Evolutionary conservation across 2,113 vertebrate genomes (phyloP).

Genomic region (Melanerpes aurifrons): DNA sequence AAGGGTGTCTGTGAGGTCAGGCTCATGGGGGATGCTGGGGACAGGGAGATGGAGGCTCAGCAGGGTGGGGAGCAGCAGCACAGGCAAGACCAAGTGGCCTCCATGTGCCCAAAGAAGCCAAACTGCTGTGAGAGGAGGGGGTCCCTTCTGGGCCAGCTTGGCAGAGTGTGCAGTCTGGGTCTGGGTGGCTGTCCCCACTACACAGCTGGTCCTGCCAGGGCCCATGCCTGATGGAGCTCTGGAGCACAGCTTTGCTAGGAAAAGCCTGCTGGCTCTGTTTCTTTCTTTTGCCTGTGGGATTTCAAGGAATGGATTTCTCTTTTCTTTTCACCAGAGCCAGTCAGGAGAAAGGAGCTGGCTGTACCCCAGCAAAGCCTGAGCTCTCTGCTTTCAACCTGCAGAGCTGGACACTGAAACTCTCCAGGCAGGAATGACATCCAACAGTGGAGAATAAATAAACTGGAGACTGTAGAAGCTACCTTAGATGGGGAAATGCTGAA

Average conservation of each 20-base stretch:
- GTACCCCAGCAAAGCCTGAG: neutral
- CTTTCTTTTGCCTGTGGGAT: neutral
- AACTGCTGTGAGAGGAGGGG: fast-evolving
- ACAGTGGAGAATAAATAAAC: neutral
- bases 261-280: neutral
- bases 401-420: neutral
- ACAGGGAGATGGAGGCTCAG: neutral
- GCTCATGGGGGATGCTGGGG: fast-evolving
- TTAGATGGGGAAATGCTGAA: constrained; percentile 23
- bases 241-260: neutral
- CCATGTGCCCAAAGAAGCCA: neutral
- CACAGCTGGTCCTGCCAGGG: fast-evolving
- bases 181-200: fast-evolving
- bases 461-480: neutral
- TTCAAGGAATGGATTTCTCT: neutral
- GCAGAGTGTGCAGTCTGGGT: neutral
- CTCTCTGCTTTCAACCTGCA: neutral
- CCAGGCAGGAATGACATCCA: fast-evolving
- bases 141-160: fast-evolving
- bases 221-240: neutral
- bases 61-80: neutral
- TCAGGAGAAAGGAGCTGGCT: neutral
- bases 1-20: fast-evolving
- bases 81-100: neutral
- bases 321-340: neutral